Evolutionary conservation across 35 echinoderm and acorn worm species (phyloP).

Genomic region (Ptychodera flava): DNA sequence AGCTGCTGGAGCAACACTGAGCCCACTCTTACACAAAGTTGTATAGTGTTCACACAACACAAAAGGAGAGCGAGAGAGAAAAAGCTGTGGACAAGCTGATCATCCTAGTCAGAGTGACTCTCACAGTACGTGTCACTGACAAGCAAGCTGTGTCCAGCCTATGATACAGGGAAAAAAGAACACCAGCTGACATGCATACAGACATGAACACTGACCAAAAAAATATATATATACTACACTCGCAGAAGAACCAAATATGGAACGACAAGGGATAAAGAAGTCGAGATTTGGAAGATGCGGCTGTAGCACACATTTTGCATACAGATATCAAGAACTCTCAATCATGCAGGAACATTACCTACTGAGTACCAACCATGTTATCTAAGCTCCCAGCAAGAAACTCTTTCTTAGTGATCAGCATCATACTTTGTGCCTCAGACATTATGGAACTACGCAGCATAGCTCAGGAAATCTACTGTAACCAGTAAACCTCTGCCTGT

Average conservation of each 20-base stretch:
- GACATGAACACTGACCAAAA: not conserved
- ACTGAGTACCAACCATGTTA: not conserved
- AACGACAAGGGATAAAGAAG: not conserved
- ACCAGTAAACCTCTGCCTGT: no score
- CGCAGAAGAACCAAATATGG: not conserved
- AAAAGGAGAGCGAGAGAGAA: no score
- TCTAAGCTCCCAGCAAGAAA: not conserved
- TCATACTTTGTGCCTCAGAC: not conserved
- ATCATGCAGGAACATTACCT: not conserved
- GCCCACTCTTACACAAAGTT: no score
- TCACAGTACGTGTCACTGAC: no score
- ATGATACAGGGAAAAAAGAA: no score
- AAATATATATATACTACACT: not conserved
- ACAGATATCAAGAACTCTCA: conserved; percentile 1
- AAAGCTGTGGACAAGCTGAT: no score
- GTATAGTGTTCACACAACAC: no score
- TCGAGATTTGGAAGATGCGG: no score
- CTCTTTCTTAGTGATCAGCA: not conserved
- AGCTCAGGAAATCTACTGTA: not conserved
- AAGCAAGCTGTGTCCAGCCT: no score
- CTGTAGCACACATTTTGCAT: not conserved
- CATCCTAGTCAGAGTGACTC: no score
- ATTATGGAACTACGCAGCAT: not conserved
- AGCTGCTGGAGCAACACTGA: no score
- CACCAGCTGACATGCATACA: not conserved